Evolutionary conservation across 2,888 invertebrate species (phyloP).

Genomic region (Rotaria magnacalcarata): DNA sequence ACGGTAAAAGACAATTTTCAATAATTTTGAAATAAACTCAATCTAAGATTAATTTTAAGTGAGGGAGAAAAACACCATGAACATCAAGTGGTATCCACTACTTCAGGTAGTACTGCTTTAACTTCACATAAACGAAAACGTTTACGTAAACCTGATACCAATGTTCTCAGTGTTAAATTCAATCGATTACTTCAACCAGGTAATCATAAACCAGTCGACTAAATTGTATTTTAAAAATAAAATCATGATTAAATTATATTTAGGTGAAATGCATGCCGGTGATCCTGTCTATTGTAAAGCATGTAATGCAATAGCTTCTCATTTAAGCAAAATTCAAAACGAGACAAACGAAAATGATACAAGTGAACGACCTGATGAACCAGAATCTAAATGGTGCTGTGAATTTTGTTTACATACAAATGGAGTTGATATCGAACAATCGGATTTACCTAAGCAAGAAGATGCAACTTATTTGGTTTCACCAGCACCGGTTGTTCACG

Average conservation of each 20-base stretch:
- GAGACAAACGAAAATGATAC: not conserved
- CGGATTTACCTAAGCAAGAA: constrained; percentile 52
- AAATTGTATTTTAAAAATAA: too few species aligned
- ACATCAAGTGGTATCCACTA: not conserved
- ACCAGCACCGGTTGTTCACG: constrained; percentile 51
- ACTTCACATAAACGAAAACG: not conserved
- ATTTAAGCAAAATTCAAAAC: constrained; percentile 50
- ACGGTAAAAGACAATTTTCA: not conserved
- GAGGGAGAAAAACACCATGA: not conserved
- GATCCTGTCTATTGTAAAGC: constrained; percentile 52
- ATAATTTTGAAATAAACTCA: not conserved
- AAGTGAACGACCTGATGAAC: not conserved
- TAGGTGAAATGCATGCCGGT: constrained; percentile 48
- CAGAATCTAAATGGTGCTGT: constrained; percentile 52
- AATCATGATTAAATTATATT: too few species aligned
- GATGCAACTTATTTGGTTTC: constrained; percentile 56
- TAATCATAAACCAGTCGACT: not conserved
- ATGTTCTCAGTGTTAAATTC: constrained; percentile 39
- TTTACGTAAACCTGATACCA: constrained; percentile 42
- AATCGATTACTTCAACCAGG: constrained; percentile 35
- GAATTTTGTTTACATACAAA: constrained; percentile 53
- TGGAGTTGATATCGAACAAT: constrained; percentile 52
- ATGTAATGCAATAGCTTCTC: constrained; percentile 54
- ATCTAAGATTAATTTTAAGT: not conserved
- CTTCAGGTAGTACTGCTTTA: not conserved